phyloP scores from a whole-genome alignment of 2,113 vertebrate genomes.

The Lontra canadensis region DNA sequence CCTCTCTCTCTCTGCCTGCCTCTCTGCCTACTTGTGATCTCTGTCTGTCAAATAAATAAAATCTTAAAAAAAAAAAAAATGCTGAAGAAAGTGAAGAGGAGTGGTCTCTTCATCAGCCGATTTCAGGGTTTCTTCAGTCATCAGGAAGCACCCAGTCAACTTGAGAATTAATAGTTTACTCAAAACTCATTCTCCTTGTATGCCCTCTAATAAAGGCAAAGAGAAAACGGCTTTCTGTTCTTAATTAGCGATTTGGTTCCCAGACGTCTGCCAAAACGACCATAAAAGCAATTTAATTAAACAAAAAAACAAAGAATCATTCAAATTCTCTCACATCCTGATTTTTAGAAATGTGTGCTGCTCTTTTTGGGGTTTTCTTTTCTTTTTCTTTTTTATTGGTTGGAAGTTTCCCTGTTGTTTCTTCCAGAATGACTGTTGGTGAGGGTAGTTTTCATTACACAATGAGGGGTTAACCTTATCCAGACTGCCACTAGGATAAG shows the following conservation, averaged over 20 bases:
- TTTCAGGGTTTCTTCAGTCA: not conserved
- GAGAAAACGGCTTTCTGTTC: conserved; percentile 47
- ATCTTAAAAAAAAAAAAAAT: too few species aligned
- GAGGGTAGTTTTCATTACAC: not conserved
- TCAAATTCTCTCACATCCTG: conserved; percentile 22
- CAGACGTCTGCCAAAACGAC: conserved; percentile 50
- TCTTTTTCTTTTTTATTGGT: not conserved
- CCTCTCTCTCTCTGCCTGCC: too few species aligned
- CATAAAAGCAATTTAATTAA: conserved; percentile 66
- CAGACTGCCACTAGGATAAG: not conserved
- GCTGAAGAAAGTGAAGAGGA: not conserved
- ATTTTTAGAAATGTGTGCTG: not conserved
- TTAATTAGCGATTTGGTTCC: conserved; percentile 68
- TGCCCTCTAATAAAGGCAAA: conserved; percentile 50
- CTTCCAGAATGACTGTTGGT: not conserved
- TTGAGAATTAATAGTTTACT: conserved; percentile 50
- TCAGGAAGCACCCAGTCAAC: not conserved
- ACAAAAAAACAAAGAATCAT: conserved; percentile 2
- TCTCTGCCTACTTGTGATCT: too few species aligned
- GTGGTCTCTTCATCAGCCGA: not conserved
- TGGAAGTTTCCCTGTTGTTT: not conserved
- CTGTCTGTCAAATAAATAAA: too few species aligned
- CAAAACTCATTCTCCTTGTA: conserved; percentile 47
- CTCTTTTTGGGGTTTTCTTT: not conserved
- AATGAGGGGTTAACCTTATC: not conserved